Evolutionary conservation across 2,113 vertebrate species (phyloP).

Genomic region (Puffinus mauretanicus): DNA sequence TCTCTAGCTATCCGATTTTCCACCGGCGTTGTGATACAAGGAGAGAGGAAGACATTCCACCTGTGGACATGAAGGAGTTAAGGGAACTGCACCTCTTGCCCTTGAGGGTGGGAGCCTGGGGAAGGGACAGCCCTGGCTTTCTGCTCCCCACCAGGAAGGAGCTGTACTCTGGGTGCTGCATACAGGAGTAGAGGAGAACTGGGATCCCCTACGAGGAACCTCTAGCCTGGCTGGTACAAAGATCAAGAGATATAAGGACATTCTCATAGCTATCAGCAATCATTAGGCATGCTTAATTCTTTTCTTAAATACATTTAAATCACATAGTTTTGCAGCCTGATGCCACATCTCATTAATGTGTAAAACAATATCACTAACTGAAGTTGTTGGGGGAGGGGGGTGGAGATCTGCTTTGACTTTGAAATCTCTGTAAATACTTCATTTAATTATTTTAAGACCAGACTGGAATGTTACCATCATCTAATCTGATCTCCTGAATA

Average conservation of each 20-base stretch:
- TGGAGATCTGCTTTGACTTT: neutral
- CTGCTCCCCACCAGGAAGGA: neutral
- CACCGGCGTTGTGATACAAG: neutral
- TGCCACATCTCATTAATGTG: neutral
- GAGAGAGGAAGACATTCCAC: neutral
- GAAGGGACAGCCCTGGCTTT: neutral
- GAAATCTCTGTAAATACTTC: slow-evolving; percentile 22
- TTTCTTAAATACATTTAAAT: neutral
- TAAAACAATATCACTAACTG: neutral
- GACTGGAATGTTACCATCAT: neutral
- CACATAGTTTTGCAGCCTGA: neutral
- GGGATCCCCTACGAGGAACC: neutral
- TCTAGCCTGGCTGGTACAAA: neutral
- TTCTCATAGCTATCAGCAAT: neutral
- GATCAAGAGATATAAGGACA: neutral
- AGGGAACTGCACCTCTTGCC: neutral
- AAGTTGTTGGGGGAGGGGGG: neutral
- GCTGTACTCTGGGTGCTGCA: neutral
- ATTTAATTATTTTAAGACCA: slow-evolving; percentile 24
- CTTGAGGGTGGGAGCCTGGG: neutral
- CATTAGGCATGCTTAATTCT: neutral
- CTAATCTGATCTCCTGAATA: neutral
- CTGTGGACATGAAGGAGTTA: neutral
- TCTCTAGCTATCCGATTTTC: neutral
- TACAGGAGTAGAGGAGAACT: neutral